phyloP scores from a whole-genome alignment of 2,113 vertebrate species.

The Atherinomorus stipes region DNA sequence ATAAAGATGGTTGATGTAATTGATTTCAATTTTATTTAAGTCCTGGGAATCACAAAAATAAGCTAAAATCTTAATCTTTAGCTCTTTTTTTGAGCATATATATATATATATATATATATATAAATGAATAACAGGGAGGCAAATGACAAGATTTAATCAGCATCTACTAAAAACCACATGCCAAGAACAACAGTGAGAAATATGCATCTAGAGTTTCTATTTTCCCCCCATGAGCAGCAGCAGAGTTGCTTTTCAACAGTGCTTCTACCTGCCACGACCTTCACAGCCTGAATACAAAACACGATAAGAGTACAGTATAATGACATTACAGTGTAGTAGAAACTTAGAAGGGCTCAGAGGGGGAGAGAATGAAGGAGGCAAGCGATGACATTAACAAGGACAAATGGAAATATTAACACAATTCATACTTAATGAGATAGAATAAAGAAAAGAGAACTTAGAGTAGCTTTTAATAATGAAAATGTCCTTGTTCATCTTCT shows the following conservation, averaged over 20 bases:
- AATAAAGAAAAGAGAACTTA: slow-evolving; percentile 46
- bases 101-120: no score
- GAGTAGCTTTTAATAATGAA: slow-evolving; percentile 61
- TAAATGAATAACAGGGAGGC: no score
- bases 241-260: neutral
- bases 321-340: slow-evolving; percentile 15
- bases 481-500: slow-evolving; percentile 58
- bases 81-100: no score
- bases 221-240: neutral
- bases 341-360: slow-evolving; percentile 7
- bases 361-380: slow-evolving; percentile 5
- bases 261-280: neutral
- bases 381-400: slow-evolving; percentile 51
- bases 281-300: neutral
- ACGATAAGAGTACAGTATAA: neutral
- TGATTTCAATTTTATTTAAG: no score
- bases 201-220: neutral
- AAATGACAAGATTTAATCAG: neutral
- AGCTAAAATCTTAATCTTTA: no score
- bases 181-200: neutral
- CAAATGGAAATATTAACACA: slow-evolving; percentile 67
- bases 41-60: no score
- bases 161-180: neutral
- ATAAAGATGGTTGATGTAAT: no score
- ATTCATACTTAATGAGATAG: slow-evolving; percentile 62